Conservation (phyloP, 1,140 invertebrate genomes). For the Muscidifurax raptorellus region DNA sequence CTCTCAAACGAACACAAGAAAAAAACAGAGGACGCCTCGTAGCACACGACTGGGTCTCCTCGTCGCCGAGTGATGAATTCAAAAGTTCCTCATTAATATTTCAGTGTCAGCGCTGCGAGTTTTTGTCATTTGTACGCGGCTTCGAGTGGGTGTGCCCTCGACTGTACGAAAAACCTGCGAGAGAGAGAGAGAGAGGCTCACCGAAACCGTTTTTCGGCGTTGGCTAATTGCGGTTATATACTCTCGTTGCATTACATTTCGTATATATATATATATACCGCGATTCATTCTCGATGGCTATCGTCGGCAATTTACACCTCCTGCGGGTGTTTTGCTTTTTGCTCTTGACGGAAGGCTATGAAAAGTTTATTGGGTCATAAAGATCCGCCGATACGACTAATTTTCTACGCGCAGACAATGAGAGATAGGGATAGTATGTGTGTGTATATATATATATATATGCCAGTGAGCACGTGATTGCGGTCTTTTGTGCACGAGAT, state of each 20-base stretch:
- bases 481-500: neutral
- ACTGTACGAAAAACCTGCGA: conserved; percentile 2
- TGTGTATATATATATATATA: no score
- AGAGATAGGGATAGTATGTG: neutral
- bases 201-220: neutral
- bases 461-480: neutral
- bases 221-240: neutral
- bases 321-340: neutral
- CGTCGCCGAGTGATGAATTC: conserved; percentile 62
- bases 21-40: neutral
- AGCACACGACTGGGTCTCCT: neutral
- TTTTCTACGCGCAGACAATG: conserved; percentile 29
- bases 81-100: conserved; percentile 69
- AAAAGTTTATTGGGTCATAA: conserved; percentile 43
- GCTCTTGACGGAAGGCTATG: neutral
- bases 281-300: conserved; percentile 3
- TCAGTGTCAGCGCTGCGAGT: conserved; percentile 62
- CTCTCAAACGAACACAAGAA: neutral
- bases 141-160: conserved; percentile 56
- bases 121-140: conserved; percentile 68
- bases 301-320: conserved; percentile 23
- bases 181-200: neutral
- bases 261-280: neutral
- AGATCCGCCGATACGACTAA: conserved; percentile 41
- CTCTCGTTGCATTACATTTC: neutral